Conservation (phyloP, 1,140 invertebrate species). For the Cepaea nemoralis region DNA sequence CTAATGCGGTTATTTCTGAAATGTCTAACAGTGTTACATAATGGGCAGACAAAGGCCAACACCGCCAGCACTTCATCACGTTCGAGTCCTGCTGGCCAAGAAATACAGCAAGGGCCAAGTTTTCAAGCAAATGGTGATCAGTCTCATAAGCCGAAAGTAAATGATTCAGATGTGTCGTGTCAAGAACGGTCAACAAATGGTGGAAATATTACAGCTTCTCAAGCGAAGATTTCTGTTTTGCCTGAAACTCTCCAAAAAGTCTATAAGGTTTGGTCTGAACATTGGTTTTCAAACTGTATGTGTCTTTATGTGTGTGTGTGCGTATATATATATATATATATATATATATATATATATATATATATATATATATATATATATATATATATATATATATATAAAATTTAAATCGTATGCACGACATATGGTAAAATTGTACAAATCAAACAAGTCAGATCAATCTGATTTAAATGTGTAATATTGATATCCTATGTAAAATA, state of each 20-base stretch:
- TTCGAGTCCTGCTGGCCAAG: not conserved
- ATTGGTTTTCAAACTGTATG: not conserved
- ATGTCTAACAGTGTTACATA: not conserved
- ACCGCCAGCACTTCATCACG: not conserved
- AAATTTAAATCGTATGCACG: no score
- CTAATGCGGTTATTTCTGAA: not conserved
- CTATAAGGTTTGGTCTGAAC: not conserved
- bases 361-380: no score
- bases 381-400: no score
- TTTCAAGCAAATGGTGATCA: not conserved
- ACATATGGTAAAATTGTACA: no score
- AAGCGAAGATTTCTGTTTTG: not conserved
- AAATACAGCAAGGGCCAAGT: not conserved
- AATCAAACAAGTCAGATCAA: no score
- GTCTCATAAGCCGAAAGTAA: not conserved
- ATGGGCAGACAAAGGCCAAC: not conserved
- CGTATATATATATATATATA: no score
- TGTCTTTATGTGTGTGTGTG: no score
- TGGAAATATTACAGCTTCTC: not conserved
- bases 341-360: no score
- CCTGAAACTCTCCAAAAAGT: not conserved
- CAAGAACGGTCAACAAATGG: not conserved
- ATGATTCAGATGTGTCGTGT: not conserved
- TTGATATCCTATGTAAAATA: no score
- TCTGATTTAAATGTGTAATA: no score